Base-by-base conservation (phyloP, 2,888 invertebrate genomes). In the Bellardia pandia region DNA sequence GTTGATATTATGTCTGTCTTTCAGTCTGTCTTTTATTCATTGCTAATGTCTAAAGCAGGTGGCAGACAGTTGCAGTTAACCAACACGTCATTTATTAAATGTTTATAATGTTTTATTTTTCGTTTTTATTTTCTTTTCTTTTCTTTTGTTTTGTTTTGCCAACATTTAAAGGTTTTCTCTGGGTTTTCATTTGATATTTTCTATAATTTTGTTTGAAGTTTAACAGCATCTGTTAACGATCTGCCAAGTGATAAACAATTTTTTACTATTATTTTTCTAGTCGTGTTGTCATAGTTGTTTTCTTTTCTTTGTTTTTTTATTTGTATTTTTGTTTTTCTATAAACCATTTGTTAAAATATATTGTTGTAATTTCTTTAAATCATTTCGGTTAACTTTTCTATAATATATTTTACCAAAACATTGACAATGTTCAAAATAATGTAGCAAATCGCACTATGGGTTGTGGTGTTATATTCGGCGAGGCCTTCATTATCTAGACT, bases 221-320 rank as follows among this genome's bases (percentile, higher is more conserved):
- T 69, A 68, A 48, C 74, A 82, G 80, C 86, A 86, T 77, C 80
- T 87, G 87, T 75, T 85, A 71, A 78, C 84, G 81, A 64, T 85
- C 78, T 81, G 23, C 58, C 58, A 71, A 71, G 77, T 79, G 74
- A 74, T 86, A 78, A 82, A 78, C 23, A 30, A 60, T 74, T 69
- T 78, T 66, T 76, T 64, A 9, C 58, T 30, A 62, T n/a, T 2
- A 33, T 60, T 64, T 62, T 33, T 83, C 42, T 76, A 71, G 76
- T 62, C 62, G 77, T 58, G 64, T 56, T 83, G 77, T 71, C 83
- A 72, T 83, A 62, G 23, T 68, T 40, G 16, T 51, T 74, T 51
- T 74, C 78, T 23, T 23, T 23, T 23, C 23, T 56, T 51, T 68
- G 60, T 30, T n/a, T 56, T 56, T 58, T 42, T 37, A 30, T 53